Evolutionary conservation across 2,888 invertebrate genomes (phyloP), one percentile per base, ranked within the genome.

Genomic region (Allophyes oxyacanthae): DNA sequence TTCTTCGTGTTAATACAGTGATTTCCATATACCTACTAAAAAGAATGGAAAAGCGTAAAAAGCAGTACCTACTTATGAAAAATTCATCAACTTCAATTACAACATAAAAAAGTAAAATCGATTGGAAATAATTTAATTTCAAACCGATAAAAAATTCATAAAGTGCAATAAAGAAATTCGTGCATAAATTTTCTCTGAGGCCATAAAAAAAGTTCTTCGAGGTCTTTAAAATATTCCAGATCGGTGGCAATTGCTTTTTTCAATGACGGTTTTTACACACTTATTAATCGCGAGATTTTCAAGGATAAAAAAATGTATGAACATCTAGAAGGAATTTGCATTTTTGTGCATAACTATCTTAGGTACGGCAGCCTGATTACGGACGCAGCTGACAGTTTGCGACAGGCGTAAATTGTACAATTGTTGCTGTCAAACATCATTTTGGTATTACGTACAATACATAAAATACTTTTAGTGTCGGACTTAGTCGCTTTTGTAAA

Each of bases 201-300:
- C 32, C n/a, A 20, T 15, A 43, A 20, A 32, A 15, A 15, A 20
- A n/a, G 2, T 7, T 15, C 30, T 6, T 11, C 5, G 25, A 11
- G 9, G 11, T 34, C 13, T 6, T 44, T 44, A 44, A 34, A 37
- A 37, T 37, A 46, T 46, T 26, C 28, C 36, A 36, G 7, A 20
- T 20, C n/a, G 11, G 20, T 30, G 11, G 11, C 10, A 11, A 25
- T 49, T 2, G 25, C 13, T 2, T 13, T 49, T 49, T 37, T 32
- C 40, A 49, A 20, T 49, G 20, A 49, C 11, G 36, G 10, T 49
- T 9, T 11, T 20, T 11, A 13, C 40, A 33, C 20, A 20, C n/a
- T 7, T 33, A 13, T 44, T 25, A 26, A 33, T 8, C 11, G n/a
- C 7, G 32, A 20, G 20, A n/a, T n/a, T 41, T 34, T n/a, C 9